phyloP scores from a whole-genome alignment of 2,113 vertebrate genomes.

The Burhinus oedicnemus region DNA sequence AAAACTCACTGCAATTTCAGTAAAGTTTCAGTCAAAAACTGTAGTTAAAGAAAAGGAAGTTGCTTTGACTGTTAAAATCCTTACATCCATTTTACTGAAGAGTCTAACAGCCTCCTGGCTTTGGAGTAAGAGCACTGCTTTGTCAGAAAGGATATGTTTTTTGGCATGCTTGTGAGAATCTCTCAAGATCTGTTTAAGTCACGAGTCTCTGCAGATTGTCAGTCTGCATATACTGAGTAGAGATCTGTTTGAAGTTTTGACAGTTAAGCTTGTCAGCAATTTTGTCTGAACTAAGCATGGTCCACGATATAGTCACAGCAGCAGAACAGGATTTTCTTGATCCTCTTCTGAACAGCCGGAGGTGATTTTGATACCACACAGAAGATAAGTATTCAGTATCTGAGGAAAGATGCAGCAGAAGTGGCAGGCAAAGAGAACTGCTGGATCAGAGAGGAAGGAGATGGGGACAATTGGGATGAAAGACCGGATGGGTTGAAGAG shows the following conservation, averaged over 20 bases:
- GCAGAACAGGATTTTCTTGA: slow-evolving; percentile 16
- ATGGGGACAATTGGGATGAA: not conserved
- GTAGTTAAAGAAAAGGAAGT: not conserved
- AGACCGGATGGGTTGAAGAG: not conserved
- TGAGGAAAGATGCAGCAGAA: not conserved
- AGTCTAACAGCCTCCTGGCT: not conserved
- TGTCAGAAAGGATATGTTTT: not conserved
- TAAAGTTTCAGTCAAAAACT: not conserved
- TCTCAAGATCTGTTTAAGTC: not conserved
- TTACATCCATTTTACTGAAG: not conserved
- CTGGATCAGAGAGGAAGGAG: not conserved
- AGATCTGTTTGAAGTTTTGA: not conserved
- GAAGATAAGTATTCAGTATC: not conserved
- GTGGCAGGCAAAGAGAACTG: not conserved
- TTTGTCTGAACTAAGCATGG: not conserved
- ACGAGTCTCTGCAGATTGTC: not conserved
- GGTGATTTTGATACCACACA: not conserved
- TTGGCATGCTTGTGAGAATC: not conserved
- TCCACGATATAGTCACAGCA: not conserved
- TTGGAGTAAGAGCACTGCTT: not conserved
- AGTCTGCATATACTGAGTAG: not conserved
- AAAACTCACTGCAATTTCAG: not conserved
- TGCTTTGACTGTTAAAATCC: not conserved
- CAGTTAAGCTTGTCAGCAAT: not conserved
- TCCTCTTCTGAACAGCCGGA: not conserved